Percentiles rank a stretch among this genome's conserved stretches.
phyloP scores from a whole-genome alignment of 2,797 vertebrate species.

The Megaceryle alcyon region DNA sequence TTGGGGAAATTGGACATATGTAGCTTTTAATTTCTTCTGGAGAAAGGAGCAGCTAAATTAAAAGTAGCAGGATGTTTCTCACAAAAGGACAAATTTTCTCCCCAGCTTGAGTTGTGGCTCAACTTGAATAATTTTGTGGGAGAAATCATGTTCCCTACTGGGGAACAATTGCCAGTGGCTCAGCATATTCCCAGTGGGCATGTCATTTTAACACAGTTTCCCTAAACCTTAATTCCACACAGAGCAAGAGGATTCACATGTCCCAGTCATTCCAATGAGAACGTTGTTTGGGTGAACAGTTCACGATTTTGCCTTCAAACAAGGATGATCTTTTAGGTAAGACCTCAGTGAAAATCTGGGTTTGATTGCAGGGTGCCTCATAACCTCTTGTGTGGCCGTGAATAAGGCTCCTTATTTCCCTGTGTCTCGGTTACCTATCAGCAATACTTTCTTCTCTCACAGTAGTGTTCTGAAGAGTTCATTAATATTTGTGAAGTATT shows the following conservation, averaged over 20 bases:
- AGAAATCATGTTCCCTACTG: conserved; percentile 1
- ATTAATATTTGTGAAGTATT: conserved; percentile 38
- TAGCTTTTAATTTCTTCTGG: conserved; percentile 58
- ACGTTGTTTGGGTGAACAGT: neutral
- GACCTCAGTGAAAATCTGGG: neutral
- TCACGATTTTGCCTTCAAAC: neutral
- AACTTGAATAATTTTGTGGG: conserved; percentile 23
- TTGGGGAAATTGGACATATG: conserved; percentile 48
- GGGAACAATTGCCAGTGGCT: neutral
- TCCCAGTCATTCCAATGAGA: neutral
- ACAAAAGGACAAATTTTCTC: conserved; percentile 34
- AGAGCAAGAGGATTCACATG: neutral
- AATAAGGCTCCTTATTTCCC: neutral
- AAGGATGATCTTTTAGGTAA: neutral
- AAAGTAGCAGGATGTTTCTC: conserved; percentile 45
- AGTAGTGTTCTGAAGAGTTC: neutral
- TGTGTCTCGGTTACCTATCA: neutral
- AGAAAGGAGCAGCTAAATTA: conserved; percentile 49
- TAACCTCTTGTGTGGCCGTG: neutral
- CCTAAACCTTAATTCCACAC: neutral
- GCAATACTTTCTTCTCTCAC: neutral
- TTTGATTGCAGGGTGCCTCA: neutral
- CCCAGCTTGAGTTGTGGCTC: conserved; percentile 29
- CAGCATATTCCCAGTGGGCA: neutral
- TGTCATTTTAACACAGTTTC: neutral